Conservation (phyloP, 2,113 vertebrate genomes). For the Hypomesus transpacificus region DNA sequence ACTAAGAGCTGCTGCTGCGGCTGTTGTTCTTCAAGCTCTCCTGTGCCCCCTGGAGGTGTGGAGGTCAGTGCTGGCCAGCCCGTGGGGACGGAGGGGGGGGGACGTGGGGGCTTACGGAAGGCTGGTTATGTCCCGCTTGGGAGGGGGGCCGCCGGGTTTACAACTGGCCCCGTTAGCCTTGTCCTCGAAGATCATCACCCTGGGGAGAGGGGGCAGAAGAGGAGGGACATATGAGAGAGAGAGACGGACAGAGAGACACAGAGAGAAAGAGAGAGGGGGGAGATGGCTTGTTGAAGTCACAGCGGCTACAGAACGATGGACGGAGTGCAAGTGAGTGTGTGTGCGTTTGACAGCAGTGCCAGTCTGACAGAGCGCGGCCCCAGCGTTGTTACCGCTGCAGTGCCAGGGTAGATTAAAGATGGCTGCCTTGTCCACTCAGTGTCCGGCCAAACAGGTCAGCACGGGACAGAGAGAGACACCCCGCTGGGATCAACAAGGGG, state of each 20-base stretch:
- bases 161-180: conserved; percentile 82
- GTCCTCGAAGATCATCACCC: conserved; percentile 96
- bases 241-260: not conserved
- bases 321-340: not conserved
- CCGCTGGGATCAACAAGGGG: conserved; percentile 13
- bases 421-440: not conserved
- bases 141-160: conserved; percentile 85
- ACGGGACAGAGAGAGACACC: not conserved
- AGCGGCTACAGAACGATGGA: too few species aligned
- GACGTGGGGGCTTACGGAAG: conserved; percentile 67
- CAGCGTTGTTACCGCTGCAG: not conserved
- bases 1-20: too few species aligned
- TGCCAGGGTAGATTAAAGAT: not conserved
- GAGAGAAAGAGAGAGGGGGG: not conserved
- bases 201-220: conserved; percentile 50
- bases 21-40: too few species aligned
- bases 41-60: not conserved
- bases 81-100: conserved; percentile 1
- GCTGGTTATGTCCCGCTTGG: conserved; percentile 93
- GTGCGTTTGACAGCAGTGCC: too few species aligned
- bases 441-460: not conserved
- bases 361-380: not conserved
- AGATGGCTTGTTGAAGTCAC: not conserved
- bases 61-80: not conserved
- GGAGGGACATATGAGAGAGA: not conserved